Base-by-base conservation (phyloP, 2,113 vertebrate genomes). In the Caracal caracal region DNA sequence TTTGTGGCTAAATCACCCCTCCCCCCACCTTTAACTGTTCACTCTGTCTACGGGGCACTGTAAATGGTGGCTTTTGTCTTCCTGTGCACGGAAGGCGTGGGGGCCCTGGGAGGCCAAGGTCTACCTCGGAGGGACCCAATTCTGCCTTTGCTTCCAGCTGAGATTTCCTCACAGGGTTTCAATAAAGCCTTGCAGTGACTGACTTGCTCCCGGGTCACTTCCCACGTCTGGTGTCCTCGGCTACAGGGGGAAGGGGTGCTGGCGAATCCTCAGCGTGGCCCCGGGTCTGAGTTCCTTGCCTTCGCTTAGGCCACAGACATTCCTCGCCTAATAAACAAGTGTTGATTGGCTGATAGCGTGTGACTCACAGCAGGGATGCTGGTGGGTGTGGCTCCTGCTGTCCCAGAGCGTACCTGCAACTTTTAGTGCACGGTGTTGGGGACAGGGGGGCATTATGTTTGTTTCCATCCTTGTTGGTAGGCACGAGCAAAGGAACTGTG, bases 31-130 rank as follows among this genome's bases (percentile, higher is more conserved):
- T n/a, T 40, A 68, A 85, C 82, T 97, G 61, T 78, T 96, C 53
- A 40, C 56, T 88, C n/a, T 63, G 35, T 78, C 65, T 65, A 1
- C 12, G 65, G 89, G 59, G 47, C 30, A 43, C 63, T 28, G 4
- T 80, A 61, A 83, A 87, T 94, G n/a, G 40, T 63, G 79, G 68
- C 84, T 43, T 87, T 97, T 95, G 83, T 97, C 88, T 92, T 37
- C 40, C 2, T 0, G 2, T 5, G 26, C 70, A 82, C 35, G 51
- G 37, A 71, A 33, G 75, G 47, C 19, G 47, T 3, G 53, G 65
- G 66, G 37, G 30, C 24, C 1, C 22, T 19, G 33, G 51, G 19
- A 3, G 24, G 33, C 5, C 13, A 19, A 40, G 78, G 47, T 43
- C 37, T 51, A 16, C 20, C 12, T 24, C 22, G 56, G 75, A 65